Evolutionary conservation across 64 coral and sea anemone genomes (phyloP).

Genomic region (Pachyseris speciosa): DNA sequence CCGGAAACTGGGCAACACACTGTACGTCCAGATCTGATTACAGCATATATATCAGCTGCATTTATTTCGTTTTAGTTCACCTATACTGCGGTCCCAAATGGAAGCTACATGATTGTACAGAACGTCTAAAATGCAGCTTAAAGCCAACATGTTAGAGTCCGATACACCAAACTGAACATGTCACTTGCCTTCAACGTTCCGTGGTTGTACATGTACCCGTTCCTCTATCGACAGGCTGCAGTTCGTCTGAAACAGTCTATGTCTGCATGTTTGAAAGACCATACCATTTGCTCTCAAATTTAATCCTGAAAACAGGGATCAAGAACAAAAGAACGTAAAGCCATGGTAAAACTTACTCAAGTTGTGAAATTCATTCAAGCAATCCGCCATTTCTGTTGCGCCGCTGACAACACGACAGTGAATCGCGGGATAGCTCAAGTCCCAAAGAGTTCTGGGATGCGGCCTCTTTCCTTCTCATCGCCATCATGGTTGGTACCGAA

Average conservation of each 20-base stretch:
- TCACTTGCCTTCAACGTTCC: too few species aligned
- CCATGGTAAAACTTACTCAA: not conserved
- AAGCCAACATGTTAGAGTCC: too few species aligned
- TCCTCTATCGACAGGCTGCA: too few species aligned
- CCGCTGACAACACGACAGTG: constrained; percentile 14
- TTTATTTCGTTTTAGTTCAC: too few species aligned
- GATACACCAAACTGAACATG: too few species aligned
- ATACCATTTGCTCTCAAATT: not conserved
- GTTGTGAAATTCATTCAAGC: not conserved
- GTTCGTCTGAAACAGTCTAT: not conserved
- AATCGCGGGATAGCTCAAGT: not conserved
- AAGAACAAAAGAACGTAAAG: not conserved
- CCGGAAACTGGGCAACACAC: too few species aligned
- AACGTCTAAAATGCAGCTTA: too few species aligned
- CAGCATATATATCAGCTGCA: too few species aligned
- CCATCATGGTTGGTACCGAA: constrained; percentile 93
- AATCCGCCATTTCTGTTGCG: not conserved
- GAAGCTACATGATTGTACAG: too few species aligned
- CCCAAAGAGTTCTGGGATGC: constrained; percentile 66
- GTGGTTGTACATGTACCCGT: too few species aligned
- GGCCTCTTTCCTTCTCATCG: constrained; percentile 91
- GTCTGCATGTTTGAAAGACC: not conserved
- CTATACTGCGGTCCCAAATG: too few species aligned
- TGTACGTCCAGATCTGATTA: too few species aligned
- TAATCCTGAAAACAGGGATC: not conserved